Percentiles rank a stretch among this genome's conserved stretches.
These are phyloP conservation scores for Tyrannus savana DNA, from an alignment of 2,113 vertebrate species.

Conservation along the genomic window DNA sequence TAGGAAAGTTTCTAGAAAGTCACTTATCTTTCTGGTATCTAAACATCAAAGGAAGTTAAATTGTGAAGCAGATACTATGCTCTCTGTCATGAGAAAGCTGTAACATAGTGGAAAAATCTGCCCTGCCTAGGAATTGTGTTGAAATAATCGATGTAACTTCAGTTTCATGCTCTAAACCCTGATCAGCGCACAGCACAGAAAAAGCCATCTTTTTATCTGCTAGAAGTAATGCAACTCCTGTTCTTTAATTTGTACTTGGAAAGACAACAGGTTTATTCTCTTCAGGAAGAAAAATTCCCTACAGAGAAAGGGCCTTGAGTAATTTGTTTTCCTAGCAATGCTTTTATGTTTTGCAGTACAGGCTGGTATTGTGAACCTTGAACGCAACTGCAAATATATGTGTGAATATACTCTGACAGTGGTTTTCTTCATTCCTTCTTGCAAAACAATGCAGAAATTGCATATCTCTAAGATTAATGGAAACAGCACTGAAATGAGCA, in stretches of 20 bases:
- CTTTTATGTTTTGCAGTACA: neutral
- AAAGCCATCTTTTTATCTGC: constrained; percentile 12
- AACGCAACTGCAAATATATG: neutral
- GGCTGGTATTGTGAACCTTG: neutral
- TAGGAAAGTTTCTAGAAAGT: neutral
- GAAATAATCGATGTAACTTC: neutral
- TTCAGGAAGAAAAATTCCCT: constrained; percentile 14
- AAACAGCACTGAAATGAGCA: neutral
- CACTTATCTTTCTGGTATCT: neutral
- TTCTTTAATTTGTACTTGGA: constrained; percentile 36
- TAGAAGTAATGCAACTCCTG: neutral
- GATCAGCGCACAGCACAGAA: neutral
- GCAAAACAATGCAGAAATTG: neutral
- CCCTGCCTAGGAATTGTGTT: neutral
- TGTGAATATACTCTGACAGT: neutral
- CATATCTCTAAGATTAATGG: neutral
- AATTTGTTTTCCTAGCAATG: neutral
- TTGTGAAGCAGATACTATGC: neutral
- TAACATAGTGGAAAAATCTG: neutral
- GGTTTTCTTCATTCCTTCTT: neutral
- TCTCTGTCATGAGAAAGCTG: neutral
- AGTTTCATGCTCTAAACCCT: neutral
- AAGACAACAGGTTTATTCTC: constrained; percentile 32
- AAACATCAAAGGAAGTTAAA: neutral
- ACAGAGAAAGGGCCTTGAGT: neutral